Base-by-base conservation (phyloP, 2,888 invertebrate species). In the Ectemnius continuus region DNA sequence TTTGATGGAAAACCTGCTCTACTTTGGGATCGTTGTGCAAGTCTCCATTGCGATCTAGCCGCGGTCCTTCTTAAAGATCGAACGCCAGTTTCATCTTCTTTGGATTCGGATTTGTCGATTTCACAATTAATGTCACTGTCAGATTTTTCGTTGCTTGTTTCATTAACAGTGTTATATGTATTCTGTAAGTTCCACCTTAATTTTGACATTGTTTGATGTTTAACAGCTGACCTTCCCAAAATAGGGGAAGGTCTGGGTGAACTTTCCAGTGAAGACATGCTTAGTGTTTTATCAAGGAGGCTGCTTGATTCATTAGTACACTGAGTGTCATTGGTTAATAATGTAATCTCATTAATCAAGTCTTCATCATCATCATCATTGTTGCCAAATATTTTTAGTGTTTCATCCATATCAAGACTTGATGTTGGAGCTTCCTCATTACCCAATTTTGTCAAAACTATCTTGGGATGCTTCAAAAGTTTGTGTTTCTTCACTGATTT, bases 401-500 rank as follows among this genome's bases (percentile, higher is more conserved):
- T 52, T 52, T 52, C 23, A 23, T 23, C 52, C 52, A 52, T 11
- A 1, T 16, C 5, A 16, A 16, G n/a, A 16, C 13, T 52, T 52
- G 52, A 16, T 5, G 52, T 36, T 36, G 36, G 36, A 36, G 36
- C 36, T 11, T 36, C 8, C 6, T 2, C 36, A 16, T 2, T 8
- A 57, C 67, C 60, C 2, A 86, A 26, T 28, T 68, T 74, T 61
- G 85, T 75, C 13, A 86, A 68, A 16, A 73, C 56, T 67, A 80
- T 63, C 46, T 18, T 74, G 36, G 73, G 63, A 1, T 78, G 72
- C 20, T 52, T 76, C 23, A 65, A 56, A 2, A 76, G 18, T 2
- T 78, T 75, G 11, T 73, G 70, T 61, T 60, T 75, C 14, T 64
- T 36, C 26, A 14, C 23, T 23, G 23, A 23, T 3, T 23, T 3